These are phyloP conservation scores for Polydrusus pterygomalis DNA, from an alignment of 2,888 invertebrate genomes.

Conservation along the genomic window DNA sequence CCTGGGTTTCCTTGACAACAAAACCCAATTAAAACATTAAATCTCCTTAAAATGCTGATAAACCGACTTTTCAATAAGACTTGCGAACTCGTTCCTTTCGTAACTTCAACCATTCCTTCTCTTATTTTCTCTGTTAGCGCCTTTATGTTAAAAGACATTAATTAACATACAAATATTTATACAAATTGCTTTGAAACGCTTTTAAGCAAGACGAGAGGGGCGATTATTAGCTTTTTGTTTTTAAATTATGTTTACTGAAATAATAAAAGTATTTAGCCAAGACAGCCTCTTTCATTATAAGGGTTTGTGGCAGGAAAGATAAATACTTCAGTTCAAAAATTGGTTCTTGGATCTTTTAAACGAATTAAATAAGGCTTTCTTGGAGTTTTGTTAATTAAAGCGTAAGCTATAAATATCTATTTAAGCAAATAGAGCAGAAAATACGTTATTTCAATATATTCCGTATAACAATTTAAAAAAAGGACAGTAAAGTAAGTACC, in stretches of 20 bases:
- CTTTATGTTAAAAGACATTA: slow-evolving; percentile 18
- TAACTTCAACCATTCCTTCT: neutral
- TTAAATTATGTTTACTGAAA: slow-evolving; percentile 13
- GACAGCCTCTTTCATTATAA: slow-evolving; percentile 4
- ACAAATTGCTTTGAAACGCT: slow-evolving; percentile 14
- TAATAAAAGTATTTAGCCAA: slow-evolving; percentile 23
- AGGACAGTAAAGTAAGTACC: no score
- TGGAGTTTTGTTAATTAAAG: neutral
- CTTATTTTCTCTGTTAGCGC: slow-evolving; percentile 8
- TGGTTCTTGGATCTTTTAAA: neutral
- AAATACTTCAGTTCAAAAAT: neutral
- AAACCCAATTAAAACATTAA: no score
- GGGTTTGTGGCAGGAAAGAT: neutral
- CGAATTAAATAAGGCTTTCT: neutral
- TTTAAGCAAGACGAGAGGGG: neutral
- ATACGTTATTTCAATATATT: neutral
- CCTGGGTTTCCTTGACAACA: no score
- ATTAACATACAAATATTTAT: slow-evolving; percentile 14
- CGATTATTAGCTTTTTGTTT: slow-evolving; percentile 21
- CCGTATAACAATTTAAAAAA: no score
- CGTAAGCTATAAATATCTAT: neutral
- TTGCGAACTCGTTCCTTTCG: neutral
- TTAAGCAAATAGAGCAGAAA: no score
- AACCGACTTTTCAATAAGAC: neutral
- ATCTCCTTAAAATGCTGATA: neutral